Evolutionary conservation across 2,113 vertebrate genomes (phyloP), one percentile per base, ranked within the genome.

Genomic region (Clarias gariepinus): DNA sequence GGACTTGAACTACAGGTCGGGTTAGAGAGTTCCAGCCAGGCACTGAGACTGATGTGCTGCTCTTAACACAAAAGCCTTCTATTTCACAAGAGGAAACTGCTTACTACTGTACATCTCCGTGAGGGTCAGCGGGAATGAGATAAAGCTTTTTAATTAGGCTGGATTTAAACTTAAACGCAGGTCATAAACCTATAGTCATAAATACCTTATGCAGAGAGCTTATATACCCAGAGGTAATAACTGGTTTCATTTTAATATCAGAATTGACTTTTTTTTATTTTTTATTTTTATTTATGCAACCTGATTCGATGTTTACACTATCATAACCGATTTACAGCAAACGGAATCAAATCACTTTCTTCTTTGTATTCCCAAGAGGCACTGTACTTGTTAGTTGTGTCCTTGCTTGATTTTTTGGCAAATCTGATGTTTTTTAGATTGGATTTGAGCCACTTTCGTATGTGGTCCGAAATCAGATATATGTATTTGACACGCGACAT

Each of bases 1-100:
- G 36, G 90, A 78, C 78, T 89, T 90, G 87, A 91, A 89, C 81
- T 81, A n/a, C 63, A 85, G 87, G 82, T 73, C 82, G 87, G 85
- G 79, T 76, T 78, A 57, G n/a, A 64, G 77, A 66, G 60, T 58
- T 41, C 82, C 69, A 83, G 79, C 60, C 80, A 83, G 83, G 74
- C 47, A 78, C 25, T 55, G 7, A n/a, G 57, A 81, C 11, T 81
- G 78, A 61, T 10, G 30, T 81, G 77, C 77, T 33, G 64, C 7
- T 19, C 74, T 60, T 76, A 64, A 74, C 78, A 80, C 33, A 82
- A 58, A 58, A 61, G 36, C 81, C 18, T 6, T 23, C 47, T 53
- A 28, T 66, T 82, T 25, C 47, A 68, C 82, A 25, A 7, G 60
- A 82, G 41, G 61, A 82, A 66, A 23, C 66, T 16, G 4, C 66